These are phyloP conservation scores for Alcis repandata DNA, from an alignment of 2,888 invertebrate species.

Conservation along the genomic window DNA sequence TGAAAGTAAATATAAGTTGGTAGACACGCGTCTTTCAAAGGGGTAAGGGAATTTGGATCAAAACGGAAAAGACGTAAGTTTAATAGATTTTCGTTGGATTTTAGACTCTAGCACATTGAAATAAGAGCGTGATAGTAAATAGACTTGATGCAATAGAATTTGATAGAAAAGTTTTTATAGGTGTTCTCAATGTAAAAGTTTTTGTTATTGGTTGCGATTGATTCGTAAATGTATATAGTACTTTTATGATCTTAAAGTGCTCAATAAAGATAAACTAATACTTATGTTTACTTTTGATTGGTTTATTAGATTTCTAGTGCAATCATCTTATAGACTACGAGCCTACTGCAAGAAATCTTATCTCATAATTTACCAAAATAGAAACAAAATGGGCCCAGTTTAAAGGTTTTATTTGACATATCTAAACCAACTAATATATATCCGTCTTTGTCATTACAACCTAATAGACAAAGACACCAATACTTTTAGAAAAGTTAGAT, in stretches of 20 bases:
- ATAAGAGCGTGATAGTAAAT: not conserved
- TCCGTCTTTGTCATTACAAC: no score
- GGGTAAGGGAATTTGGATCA: slow-evolving; percentile 27
- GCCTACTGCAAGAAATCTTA: no score
- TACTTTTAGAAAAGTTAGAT: no score
- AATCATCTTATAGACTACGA: no score
- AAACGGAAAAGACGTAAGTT: slow-evolving; percentile 7
- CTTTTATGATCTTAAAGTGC: slow-evolving; percentile 11
- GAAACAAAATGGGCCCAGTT: no score
- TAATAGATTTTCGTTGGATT: not conserved
- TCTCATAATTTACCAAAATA: no score
- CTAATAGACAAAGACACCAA: no score
- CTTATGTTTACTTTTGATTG: not conserved
- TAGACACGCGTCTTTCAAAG: slow-evolving; percentile 26
- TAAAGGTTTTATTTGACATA: no score
- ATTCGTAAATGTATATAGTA: slow-evolving; percentile 9
- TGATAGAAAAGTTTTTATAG: slow-evolving; percentile 27
- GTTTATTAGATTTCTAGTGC: not conserved
- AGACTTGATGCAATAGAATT: slow-evolving; percentile 26
- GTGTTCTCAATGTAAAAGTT: slow-evolving; percentile 32
- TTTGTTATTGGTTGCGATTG: slow-evolving; percentile 15
- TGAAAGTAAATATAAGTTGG: slow-evolving; percentile 27
- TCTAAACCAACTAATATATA: no score
- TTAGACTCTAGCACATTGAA: not conserved
- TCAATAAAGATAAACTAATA: slow-evolving; percentile 1